phyloP scores from a whole-genome alignment of 2,113 vertebrate species.

The Ctenomys sociabilis region DNA sequence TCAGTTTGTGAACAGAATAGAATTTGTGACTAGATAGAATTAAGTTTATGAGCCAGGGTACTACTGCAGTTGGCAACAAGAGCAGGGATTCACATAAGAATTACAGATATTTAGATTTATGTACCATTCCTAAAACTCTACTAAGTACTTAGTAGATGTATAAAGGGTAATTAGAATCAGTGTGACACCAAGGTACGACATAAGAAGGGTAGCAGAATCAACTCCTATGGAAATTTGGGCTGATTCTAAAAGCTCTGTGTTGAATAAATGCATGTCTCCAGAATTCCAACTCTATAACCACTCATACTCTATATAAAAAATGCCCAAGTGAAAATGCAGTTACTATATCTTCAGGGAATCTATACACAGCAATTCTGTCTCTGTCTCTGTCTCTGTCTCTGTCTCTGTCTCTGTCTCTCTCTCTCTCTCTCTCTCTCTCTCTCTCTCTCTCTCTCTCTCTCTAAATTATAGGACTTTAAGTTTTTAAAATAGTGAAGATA shows the following conservation, averaged over 20 bases:
- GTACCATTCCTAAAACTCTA: neutral
- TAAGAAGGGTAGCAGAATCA: neutral
- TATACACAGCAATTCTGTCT: neutral
- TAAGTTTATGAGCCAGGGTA: neutral
- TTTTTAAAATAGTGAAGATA: slow-evolving; percentile 19
- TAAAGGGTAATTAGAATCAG: neutral
- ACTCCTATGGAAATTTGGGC: neutral
- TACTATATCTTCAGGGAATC: neutral
- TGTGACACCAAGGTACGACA: neutral
- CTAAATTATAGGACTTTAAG: neutral
- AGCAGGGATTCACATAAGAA: slow-evolving; percentile 18
- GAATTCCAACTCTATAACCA: neutral
- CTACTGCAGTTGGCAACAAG: neutral
- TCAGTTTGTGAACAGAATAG: neutral
- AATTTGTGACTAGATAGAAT: neutral
- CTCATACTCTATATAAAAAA: neutral
- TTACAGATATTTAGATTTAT: slow-evolving; percentile 8
- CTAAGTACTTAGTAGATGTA: neutral
- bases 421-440: slow-evolving; percentile 21
- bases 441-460: slow-evolving; percentile 25
- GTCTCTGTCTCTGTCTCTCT: slow-evolving; percentile 1
- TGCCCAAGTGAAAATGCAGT: neutral
- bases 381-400: slow-evolving; percentile 30
- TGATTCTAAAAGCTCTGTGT: neutral
- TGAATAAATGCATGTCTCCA: slow-evolving; percentile 16